Percentiles rank a stretch among this genome's conserved stretches.
Conservation (phyloP, 2,888 invertebrate genomes). For the Habrosyne pyritoides region DNA sequence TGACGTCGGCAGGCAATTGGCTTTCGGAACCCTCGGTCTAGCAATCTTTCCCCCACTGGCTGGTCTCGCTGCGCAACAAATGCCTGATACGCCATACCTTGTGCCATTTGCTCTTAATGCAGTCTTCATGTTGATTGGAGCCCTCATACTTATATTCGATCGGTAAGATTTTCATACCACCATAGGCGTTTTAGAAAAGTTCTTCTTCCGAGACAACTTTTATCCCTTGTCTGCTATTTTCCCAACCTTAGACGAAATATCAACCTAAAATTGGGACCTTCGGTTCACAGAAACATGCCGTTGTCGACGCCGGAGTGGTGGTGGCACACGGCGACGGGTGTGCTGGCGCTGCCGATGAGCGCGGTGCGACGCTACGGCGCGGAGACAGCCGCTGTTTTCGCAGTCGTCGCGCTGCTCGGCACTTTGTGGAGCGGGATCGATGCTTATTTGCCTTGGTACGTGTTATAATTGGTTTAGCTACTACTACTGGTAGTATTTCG, state of each 20-base stretch:
- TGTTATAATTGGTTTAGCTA: too few species aligned
- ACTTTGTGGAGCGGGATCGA: conserved; percentile 92
- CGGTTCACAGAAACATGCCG: conserved; percentile 86
- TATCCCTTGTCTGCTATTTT: too few species aligned
- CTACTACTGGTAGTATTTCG: too few species aligned
- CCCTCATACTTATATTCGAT: conserved; percentile 83
- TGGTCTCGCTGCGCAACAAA: conserved; percentile 63
- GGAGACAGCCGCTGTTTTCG: conserved; percentile 87
- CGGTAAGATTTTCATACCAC: conserved; percentile 77
- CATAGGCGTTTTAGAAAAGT: too few species aligned
- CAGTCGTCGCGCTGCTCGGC: conserved; percentile 88
- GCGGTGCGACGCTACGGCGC: conserved; percentile 89
- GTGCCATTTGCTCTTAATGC: conserved; percentile 85
- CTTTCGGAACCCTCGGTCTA: conserved; percentile 89
- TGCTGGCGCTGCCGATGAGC: conserved; percentile 91
- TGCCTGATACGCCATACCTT: conserved; percentile 74
- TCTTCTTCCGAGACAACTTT: too few species aligned
- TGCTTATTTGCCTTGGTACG: conserved; percentile 88
- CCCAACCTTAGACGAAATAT: too few species aligned
- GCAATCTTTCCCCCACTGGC: conserved; percentile 87
- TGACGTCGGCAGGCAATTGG: conserved; percentile 90
- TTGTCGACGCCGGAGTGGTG: conserved; percentile 93
- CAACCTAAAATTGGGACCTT: too few species aligned
- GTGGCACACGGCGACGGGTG: conserved; percentile 92
- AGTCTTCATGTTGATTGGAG: conserved; percentile 79